These are phyloP conservation scores for Leguminivora glycinivorella DNA, from an alignment of 1,140 invertebrate genomes.

Conservation along the genomic window DNA sequence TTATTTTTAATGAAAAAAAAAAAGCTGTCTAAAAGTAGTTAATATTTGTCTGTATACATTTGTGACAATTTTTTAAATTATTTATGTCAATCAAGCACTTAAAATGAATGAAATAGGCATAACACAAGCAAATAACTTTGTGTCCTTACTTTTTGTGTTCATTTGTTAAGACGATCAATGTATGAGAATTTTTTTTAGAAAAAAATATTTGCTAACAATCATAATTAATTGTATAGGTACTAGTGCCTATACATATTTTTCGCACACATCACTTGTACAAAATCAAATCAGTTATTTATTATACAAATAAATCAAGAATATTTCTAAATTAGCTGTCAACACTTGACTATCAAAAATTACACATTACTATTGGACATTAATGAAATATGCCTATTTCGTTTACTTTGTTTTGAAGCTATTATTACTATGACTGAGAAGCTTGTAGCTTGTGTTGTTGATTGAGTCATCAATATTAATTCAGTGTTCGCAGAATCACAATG, in stretches of 20 bases:
- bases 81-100: too few relatives aligned
- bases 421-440: conserved; percentile 41
- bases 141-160: background rate
- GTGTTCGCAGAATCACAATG: conserved; percentile 29
- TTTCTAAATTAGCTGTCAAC: conserved; percentile 60
- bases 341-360: conserved; percentile 62
- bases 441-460: conserved; percentile 47
- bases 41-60: too few relatives aligned
- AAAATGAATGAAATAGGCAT: too few relatives aligned
- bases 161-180: background rate
- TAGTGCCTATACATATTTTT: background rate
- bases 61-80: too few relatives aligned
- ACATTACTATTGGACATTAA: conserved; percentile 51
- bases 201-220: background rate
- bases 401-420: conserved; percentile 50
- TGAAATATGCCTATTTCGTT: conserved; percentile 61
- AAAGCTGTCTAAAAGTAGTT: too few relatives aligned
- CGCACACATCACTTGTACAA: background rate
- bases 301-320: background rate
- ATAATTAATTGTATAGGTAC: background rate
- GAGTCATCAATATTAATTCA: conserved; percentile 66
- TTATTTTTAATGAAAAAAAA: too few relatives aligned
- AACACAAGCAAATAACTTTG: background rate
- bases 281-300: conserved; percentile 46
- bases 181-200: background rate